Evolutionary conservation across 2,888 invertebrate species (phyloP).

Genomic region (Syrphus vitripennis): DNA sequence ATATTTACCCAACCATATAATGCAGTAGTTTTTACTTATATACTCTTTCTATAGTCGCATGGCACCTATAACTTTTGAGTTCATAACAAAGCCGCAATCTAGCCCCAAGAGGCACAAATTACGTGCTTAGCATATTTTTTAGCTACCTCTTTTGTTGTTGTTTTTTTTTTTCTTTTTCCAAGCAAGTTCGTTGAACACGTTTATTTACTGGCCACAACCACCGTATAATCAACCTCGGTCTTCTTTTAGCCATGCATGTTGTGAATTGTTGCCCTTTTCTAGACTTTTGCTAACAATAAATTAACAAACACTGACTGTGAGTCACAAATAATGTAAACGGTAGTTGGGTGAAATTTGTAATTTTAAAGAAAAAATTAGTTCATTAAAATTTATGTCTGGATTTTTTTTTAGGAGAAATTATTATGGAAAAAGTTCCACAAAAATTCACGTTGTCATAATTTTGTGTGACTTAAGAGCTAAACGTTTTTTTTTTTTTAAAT

Average conservation of each 20-base stretch:
- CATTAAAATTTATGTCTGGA: background rate
- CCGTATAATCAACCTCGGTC: background rate
- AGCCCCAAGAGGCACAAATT: slow-evolving; percentile 44
- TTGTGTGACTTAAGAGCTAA: slow-evolving; percentile 48
- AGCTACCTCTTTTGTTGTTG: too few relatives aligned
- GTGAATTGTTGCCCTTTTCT: background rate
- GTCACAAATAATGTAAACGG: background rate
- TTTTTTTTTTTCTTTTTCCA: slow-evolving; percentile 2
- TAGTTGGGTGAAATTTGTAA: slow-evolving; percentile 27
- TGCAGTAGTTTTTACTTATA: background rate
- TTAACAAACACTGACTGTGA: background rate
- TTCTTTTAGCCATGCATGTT: background rate
- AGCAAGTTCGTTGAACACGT: slow-evolving; percentile 14
- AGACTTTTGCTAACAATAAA: background rate
- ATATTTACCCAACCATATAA: background rate
- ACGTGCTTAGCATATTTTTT: slow-evolving; percentile 41
- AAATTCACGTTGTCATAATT: slow-evolving; percentile 14
- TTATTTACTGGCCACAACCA: background rate
- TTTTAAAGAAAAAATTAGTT: background rate
- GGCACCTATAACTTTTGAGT: background rate
- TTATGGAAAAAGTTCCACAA: background rate
- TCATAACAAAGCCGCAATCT: slow-evolving; percentile 8
- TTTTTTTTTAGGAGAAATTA: slow-evolving; percentile 33
- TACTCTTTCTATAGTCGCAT: background rate
- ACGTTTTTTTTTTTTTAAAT: background rate